phyloP scores from a whole-genome alignment of 2,797 vertebrate species.

The Oreortyx pictus region DNA sequence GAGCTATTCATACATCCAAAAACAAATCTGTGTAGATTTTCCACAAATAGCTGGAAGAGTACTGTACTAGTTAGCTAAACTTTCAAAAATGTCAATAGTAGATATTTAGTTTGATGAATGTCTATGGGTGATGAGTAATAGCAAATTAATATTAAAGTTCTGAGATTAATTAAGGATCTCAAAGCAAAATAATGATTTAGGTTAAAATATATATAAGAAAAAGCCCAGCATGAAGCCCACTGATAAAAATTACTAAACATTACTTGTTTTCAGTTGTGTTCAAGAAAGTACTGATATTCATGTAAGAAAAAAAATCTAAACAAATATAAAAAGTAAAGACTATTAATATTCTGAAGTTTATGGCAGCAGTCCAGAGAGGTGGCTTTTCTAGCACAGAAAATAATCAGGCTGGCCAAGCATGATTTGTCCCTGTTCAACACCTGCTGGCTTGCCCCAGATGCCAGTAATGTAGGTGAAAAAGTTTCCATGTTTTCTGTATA shows the following conservation, averaged over 20 bases:
- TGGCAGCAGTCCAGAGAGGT: neutral
- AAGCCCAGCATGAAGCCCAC: neutral
- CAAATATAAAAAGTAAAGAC: neutral
- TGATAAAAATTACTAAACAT: neutral
- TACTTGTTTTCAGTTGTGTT: neutral
- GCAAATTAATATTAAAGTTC: neutral
- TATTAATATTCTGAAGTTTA: neutral
- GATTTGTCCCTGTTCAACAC: neutral
- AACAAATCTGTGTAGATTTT: neutral
- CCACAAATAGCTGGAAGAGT: neutral
- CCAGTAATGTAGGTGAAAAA: neutral
- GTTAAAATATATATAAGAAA: slow-evolving; percentile 11
- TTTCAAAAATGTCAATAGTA: neutral
- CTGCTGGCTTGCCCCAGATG: neutral
- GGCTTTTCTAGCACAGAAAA: neutral
- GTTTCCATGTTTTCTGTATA: neutral
- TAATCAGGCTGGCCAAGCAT: neutral
- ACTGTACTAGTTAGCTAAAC: neutral
- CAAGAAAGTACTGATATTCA: neutral
- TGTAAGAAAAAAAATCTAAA: neutral
- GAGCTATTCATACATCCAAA: neutral
- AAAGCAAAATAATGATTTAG: neutral
- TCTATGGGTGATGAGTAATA: neutral
- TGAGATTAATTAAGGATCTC: neutral
- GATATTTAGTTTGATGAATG: neutral